Percentiles rank a stretch among this genome's conserved stretches.
These are phyloP conservation scores for Synergus laeviventris DNA, from an alignment of 2,888 invertebrate species.

Conservation along the genomic window DNA sequence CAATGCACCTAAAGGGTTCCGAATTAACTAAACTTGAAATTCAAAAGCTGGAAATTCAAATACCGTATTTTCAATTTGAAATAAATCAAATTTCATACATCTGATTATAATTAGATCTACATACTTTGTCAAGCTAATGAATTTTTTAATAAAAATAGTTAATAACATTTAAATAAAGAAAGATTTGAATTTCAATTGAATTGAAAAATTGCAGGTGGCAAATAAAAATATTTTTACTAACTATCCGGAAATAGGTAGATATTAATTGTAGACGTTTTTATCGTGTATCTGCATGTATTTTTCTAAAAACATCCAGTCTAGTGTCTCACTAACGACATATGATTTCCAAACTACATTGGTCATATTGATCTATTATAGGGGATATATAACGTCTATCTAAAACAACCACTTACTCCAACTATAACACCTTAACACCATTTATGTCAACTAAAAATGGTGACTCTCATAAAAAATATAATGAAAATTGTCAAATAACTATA, in stretches of 20 bases:
- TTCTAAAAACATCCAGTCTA: slow-evolving; percentile 12
- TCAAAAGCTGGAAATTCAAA: neutral
- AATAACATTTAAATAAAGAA: too few species aligned
- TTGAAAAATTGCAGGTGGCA: too few species aligned
- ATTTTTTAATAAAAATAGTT: too few species aligned
- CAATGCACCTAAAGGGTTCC: slow-evolving; percentile 71
- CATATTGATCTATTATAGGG: neutral
- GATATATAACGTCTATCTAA: slow-evolving; percentile 14
- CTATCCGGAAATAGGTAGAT: too few species aligned
- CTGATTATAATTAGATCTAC: too few species aligned
- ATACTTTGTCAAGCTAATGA: too few species aligned
- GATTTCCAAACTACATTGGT: neutral
- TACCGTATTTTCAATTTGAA: neutral
- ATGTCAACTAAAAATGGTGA: neutral
- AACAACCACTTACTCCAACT: slow-evolving; percentile 27
- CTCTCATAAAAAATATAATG: neutral
- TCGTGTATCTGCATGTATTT: slow-evolving; percentile 29
- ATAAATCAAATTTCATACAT: too few species aligned
- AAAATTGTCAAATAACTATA: neutral
- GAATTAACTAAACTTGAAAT: neutral
- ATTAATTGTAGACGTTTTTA: slow-evolving; percentile 18
- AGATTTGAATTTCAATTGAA: too few species aligned
- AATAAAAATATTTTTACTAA: too few species aligned
- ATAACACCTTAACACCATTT: slow-evolving; percentile 2
- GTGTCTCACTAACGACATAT: slow-evolving; percentile 14